These are phyloP conservation scores for Thelaira solivaga DNA, from an alignment of 2,888 invertebrate genomes.

Conservation along the genomic window DNA sequence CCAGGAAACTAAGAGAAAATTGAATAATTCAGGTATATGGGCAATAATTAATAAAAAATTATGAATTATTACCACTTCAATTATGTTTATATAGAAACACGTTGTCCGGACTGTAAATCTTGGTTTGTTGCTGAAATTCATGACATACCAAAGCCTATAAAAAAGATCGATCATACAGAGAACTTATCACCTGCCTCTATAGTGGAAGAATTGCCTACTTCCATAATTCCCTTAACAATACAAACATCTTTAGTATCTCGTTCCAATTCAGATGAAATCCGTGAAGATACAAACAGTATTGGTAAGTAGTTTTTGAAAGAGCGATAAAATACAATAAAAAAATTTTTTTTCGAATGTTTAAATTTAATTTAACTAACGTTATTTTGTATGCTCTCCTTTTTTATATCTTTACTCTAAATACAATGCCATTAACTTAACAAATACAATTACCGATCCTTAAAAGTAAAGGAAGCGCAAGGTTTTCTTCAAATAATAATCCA, in stretches of 20 bases:
- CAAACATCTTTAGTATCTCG: not conserved
- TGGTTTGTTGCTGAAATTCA: constrained; percentile 78
- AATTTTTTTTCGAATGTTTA: constrained; percentile 43
- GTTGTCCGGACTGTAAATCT: constrained; percentile 81
- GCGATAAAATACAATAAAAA: not conserved
- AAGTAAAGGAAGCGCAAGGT: constrained; percentile 72
- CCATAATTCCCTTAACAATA: constrained; percentile 54
- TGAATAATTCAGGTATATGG: constrained; percentile 67
- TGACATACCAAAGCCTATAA: constrained; percentile 67
- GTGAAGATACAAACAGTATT: constrained; percentile 71
- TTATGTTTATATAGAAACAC: constrained; percentile 67
- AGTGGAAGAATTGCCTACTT: constrained; percentile 67
- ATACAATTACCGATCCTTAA: constrained; percentile 56
- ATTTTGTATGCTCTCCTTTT: constrained; percentile 59
- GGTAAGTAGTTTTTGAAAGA: constrained; percentile 66
- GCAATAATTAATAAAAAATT: not conserved
- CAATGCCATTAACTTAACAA: constrained; percentile 51
- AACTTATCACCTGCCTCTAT: constrained; percentile 70
- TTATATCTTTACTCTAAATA: constrained; percentile 58
- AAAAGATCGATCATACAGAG: constrained; percentile 59
- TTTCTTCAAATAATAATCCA: constrained; percentile 74
- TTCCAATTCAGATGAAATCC: constrained; percentile 22
- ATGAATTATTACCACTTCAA: not conserved
- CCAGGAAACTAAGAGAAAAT: constrained; percentile 75
- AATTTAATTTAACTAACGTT: constrained; percentile 45